phyloP scores from a whole-genome alignment of 2,797 vertebrate species.

The Cuniculus paca region DNA sequence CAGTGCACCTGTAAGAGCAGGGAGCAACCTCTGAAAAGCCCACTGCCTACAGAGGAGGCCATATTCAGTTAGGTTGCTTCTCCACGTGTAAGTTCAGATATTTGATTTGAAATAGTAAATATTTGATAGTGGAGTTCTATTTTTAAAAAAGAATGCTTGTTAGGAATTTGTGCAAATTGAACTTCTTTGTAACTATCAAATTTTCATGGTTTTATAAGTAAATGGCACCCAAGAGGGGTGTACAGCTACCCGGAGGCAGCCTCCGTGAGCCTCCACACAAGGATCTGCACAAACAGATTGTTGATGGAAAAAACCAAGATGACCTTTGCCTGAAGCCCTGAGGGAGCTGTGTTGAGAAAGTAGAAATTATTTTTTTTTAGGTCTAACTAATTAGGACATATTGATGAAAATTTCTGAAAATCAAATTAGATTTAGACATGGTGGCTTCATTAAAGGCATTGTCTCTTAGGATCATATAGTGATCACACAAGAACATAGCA shows the following conservation, averaged over 20 bases:
- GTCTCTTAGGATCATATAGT: neutral
- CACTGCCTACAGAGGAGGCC: neutral
- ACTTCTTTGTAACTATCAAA: neutral
- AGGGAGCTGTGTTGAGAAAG: neutral
- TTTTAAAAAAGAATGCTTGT: neutral
- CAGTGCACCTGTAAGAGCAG: neutral
- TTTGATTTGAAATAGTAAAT: conserved; percentile 24
- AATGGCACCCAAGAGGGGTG: neutral
- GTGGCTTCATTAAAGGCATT: neutral
- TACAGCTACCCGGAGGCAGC: neutral
- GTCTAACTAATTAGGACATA: neutral
- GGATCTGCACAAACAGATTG: neutral
- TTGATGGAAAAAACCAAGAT: neutral
- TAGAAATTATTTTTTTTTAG: neutral
- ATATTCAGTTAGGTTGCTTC: neutral
- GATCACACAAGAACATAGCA: neutral
- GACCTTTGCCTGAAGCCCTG: neutral
- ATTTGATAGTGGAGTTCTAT: conserved; percentile 14
- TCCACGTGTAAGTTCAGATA: neutral
- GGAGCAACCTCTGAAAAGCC: neutral
- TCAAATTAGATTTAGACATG: neutral
- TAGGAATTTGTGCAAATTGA: neutral
- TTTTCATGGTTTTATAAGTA: neutral
- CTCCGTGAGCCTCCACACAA: neutral
- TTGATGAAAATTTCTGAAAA: conserved; percentile 20